Evolutionary conservation across 2,113 vertebrate species (phyloP).

Genomic region (Haemorhous mexicanus): DNA sequence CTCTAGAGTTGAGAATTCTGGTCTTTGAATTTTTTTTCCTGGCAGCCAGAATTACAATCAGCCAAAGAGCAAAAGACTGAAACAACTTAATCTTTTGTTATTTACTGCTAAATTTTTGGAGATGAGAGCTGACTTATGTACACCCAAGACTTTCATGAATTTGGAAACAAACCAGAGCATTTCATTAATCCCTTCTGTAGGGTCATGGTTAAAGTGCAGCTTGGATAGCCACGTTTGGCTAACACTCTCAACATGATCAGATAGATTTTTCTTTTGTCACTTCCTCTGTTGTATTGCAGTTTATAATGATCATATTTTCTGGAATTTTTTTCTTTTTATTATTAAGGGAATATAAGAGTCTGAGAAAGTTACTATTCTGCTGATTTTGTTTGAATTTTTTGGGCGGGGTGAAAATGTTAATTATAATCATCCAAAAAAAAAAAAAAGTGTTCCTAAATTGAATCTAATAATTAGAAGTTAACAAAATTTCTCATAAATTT

Average conservation of each 20-base stretch:
- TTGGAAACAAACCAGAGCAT: neutral
- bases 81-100: neutral
- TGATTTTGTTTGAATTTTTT: neutral
- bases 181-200: neutral
- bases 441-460: neutral
- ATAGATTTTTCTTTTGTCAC: neutral
- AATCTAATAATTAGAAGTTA: neutral
- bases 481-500: neutral
- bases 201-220: neutral
- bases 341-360: neutral
- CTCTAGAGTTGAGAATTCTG: neutral
- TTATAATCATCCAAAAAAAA: neutral
- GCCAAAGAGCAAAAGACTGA: neutral
- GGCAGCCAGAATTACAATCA: neutral
- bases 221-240: neutral
- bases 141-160: neutral
- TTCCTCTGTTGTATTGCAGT: neutral
- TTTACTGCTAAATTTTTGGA: neutral
- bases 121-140: neutral
- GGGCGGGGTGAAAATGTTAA: accelerated
- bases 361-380: neutral
- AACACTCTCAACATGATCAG: neutral
- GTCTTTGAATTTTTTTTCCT: neutral
- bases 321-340: neutral
- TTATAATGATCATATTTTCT: neutral